Evolutionary conservation across 1,140 invertebrate genomes (phyloP), one percentile per base, ranked within the genome.

Genomic region (Aphis craccivora): DNA sequence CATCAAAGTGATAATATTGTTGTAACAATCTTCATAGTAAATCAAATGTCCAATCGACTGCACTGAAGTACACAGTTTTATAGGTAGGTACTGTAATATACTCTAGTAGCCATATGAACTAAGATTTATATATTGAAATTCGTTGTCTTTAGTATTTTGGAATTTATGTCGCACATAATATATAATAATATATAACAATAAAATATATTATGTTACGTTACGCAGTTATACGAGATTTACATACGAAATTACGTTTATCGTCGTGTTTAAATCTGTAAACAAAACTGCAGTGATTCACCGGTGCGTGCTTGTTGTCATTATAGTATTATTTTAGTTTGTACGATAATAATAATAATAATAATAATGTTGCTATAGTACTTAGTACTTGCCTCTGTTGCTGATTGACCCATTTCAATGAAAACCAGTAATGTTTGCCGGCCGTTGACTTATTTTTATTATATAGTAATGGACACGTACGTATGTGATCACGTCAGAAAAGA

Each of bases 201-300:
- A 81, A 40, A 40, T 40, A 81, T 81, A 81, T 81, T 43, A 51
- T 51, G 11, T 25, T 84, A 40, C 83, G 81, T 40, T 60, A 30
- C 30, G 35, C 2, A n/a, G n/a, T 81, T 81, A 35, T 83, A 83
- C 35, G 37, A 43, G 83, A 84, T 43, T 84, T 84, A 84, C 83
- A 84, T 84, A 40, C 83, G 37, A 40, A 84, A 43, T 84, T 43
- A 25, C 37, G 37, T 84, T 84, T 84, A 84, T 84, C 83, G 40
- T 84, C 37, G 37, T 40, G 83, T 84, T 84, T 84, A 43, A 84
- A 84, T 84, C 83, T 43, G 83, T 84, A 30, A 84, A 84, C 83
- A 40, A 23, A 43, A 84, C 35, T 9, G 83, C 35, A 84, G 37
- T 76, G 60, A 76, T 76, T 76, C 60, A n/a, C 22, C 76, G 40